phyloP scores from a whole-genome alignment of 2,113 vertebrate species.

The Platichthys stellatus region DNA sequence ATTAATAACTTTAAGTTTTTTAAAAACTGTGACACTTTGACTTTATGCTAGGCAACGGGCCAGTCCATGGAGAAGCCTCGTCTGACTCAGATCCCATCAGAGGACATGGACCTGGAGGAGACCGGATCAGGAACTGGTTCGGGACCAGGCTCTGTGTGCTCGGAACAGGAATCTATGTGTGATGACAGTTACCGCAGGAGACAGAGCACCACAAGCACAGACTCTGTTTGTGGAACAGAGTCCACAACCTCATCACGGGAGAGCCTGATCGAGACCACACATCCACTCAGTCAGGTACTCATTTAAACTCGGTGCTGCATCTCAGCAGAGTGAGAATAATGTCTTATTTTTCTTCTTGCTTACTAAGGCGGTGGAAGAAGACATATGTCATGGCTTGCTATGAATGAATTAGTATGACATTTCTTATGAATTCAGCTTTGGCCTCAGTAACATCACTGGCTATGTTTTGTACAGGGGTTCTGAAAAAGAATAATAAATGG shows the following conservation, averaged over 20 bases:
- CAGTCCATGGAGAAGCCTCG: slow-evolving; percentile 85
- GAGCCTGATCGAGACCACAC: slow-evolving; percentile 68
- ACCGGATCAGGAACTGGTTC: slow-evolving; percentile 69
- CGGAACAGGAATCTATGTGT: slow-evolving; percentile 63
- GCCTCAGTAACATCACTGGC: background rate
- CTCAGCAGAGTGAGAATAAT: background rate
- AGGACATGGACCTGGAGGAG: slow-evolving; percentile 88
- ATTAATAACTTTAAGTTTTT: background rate
- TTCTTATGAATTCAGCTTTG: background rate
- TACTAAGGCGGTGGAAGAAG: no score
- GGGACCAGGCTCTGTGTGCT: slow-evolving; percentile 26
- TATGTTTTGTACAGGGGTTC: no score
- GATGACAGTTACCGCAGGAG: slow-evolving; percentile 72
- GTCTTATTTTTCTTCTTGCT: background rate
- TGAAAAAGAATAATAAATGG: no score
- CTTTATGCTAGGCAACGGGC: slow-evolving; percentile 65
- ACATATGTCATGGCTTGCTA: background rate
- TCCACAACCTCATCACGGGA: slow-evolving; percentile 72
- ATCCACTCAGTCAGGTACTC: slow-evolving; percentile 76
- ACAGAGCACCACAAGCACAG: slow-evolving; percentile 71
- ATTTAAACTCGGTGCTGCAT: background rate
- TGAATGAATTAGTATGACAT: background rate
- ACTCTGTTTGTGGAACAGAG: slow-evolving; percentile 76
- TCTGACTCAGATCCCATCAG: slow-evolving; percentile 88
- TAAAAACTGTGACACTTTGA: slow-evolving; percentile 5